phyloP scores from a whole-genome alignment of 2,888 invertebrate species.

The Drosophila barbarae region DNA sequence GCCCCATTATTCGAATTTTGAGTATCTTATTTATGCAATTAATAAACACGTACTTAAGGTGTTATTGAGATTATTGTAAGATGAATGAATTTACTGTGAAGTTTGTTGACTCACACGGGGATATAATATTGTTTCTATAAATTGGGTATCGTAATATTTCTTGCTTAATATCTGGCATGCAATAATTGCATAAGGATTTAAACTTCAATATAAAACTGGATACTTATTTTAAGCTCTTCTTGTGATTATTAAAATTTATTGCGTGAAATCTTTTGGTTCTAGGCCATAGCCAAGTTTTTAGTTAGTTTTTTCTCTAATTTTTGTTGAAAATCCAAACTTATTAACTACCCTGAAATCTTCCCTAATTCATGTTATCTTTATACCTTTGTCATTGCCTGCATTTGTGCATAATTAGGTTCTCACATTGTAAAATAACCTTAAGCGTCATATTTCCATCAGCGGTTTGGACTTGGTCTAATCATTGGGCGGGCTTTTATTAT shows the following conservation, averaged over 20 bases:
- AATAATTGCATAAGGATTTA: slow-evolving; percentile 1
- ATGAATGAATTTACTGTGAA: slow-evolving; percentile 8
- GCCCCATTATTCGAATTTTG: slow-evolving; percentile 49
- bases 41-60: slow-evolving; percentile 34
- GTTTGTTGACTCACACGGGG: slow-evolving; percentile 5
- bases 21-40: slow-evolving; percentile 24
- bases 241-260: not conserved
- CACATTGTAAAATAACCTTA: slow-evolving; percentile 49
- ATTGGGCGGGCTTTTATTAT: slow-evolving; percentile 34
- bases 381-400: slow-evolving; percentile 24
- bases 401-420: slow-evolving; percentile 24
- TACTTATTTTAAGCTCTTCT: not conserved
- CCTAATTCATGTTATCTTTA: not conserved
- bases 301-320: too few relatives aligned
- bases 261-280: not conserved
- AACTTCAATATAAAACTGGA: not conserved
- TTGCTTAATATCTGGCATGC: not conserved
- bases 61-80: slow-evolving; percentile 34
- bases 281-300: too few relatives aligned
- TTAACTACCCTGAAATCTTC: slow-evolving; percentile 1
- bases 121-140: not conserved
- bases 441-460: slow-evolving; percentile 46
- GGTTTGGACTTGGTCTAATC: slow-evolving; percentile 46
- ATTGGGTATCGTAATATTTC: not conserved
- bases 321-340: not conserved